Conservation (phyloP, 2,888 invertebrate species). For the Andrena minutula region DNA sequence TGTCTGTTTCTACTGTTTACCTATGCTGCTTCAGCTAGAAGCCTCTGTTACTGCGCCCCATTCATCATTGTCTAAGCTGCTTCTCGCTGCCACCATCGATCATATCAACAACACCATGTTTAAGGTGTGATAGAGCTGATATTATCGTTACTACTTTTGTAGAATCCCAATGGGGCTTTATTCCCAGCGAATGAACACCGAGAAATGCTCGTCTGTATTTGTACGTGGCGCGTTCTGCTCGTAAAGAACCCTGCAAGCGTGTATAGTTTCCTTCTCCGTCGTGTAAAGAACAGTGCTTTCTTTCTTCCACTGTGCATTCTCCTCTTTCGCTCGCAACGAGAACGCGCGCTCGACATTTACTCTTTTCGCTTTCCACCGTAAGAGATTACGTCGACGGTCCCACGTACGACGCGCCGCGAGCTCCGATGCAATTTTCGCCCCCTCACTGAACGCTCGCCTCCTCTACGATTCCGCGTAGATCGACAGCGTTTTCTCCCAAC, state of each 20-base stretch:
- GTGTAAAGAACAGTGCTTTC: not conserved
- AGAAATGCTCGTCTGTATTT: constrained; percentile 30
- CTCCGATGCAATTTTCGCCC: constrained; percentile 25
- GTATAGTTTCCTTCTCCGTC: constrained; percentile 14
- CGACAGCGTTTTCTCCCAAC: not conserved
- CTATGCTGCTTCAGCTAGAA: no score
- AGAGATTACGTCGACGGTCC: constrained; percentile 32
- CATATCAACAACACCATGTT: no score
- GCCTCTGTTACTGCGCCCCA: no score
- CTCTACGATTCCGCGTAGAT: not conserved
- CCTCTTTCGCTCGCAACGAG: not conserved
- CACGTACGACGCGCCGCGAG: constrained; percentile 19
- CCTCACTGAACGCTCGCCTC: not conserved
- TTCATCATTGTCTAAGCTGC: not conserved
- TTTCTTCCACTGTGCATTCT: not conserved
- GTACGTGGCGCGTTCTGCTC: constrained; percentile 11
- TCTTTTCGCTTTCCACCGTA: constrained; percentile 23
- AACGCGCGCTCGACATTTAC: not conserved
- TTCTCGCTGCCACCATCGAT: no score
- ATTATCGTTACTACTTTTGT: not conserved
- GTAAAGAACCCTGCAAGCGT: constrained; percentile 6
- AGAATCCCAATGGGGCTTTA: not conserved
- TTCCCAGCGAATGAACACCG: not conserved
- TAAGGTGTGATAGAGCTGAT: not conserved
- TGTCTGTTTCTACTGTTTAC: not conserved